phyloP scores from a whole-genome alignment of 2,888 invertebrate genomes.

The Drosophila mimica region DNA sequence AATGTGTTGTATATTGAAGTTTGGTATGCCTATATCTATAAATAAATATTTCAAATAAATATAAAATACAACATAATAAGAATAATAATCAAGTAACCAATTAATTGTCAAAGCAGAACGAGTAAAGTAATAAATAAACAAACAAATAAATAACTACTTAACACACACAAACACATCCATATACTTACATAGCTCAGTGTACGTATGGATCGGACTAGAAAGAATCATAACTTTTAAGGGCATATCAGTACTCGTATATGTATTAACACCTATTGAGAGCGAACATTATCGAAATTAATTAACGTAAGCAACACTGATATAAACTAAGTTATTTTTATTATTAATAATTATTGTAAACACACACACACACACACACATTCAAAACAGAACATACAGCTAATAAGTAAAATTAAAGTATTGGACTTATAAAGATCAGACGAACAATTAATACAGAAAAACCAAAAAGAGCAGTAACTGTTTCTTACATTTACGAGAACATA shows the following conservation, averaged over 20 bases:
- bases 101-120: slow-evolving; percentile 46
- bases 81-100: slow-evolving; percentile 50
- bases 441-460: slow-evolving; percentile 34
- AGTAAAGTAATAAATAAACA: slow-evolving; percentile 5
- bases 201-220: slow-evolving; percentile 32
- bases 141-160: slow-evolving; percentile 36
- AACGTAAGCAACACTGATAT: slow-evolving; percentile 75
- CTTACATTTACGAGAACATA: slow-evolving; percentile 38
- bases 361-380: slow-evolving; percentile 17
- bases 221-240: slow-evolving; percentile 43
- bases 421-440: slow-evolving; percentile 68
- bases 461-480: slow-evolving; percentile 61
- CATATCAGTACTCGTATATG: slow-evolving; percentile 51
- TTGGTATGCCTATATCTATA: slow-evolving; percentile 81
- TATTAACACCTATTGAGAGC: slow-evolving; percentile 46
- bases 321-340: slow-evolving; percentile 74
- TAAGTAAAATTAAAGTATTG: slow-evolving; percentile 55
- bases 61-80: slow-evolving; percentile 31
- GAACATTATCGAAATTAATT: slow-evolving; percentile 65
- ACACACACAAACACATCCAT: slow-evolving; percentile 15
- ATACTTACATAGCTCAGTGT: slow-evolving; percentile 36
- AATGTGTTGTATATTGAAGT: slow-evolving; percentile 64
- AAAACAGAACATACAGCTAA: slow-evolving; percentile 33
- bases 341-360: slow-evolving; percentile 50
- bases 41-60: slow-evolving; percentile 55